These are phyloP conservation scores for Heterochromis multidens DNA, from an alignment of 2,113 vertebrate species.

Conservation along the genomic window DNA sequence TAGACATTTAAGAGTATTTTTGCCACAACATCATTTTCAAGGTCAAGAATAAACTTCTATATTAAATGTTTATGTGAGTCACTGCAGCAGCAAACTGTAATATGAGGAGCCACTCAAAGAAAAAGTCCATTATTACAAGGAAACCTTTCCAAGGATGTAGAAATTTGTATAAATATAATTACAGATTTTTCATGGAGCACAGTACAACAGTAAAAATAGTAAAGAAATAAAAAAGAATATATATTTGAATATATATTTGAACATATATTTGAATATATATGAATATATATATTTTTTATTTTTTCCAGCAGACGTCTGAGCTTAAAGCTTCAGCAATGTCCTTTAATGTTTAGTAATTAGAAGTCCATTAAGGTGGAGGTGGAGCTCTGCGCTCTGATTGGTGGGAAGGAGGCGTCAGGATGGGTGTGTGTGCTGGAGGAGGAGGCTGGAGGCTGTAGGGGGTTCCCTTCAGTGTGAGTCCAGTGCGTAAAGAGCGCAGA, in stretches of 20 bases:
- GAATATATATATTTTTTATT: not conserved
- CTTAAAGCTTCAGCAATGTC: not conserved
- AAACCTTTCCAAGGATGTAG: not conserved
- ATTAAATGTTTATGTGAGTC: not conserved
- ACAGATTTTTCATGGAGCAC: not conserved
- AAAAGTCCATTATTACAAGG: not conserved
- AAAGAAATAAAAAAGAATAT: no score
- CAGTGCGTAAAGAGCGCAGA: conserved; percentile 46
- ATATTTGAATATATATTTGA: no score
- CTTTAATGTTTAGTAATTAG: conserved; percentile 7
- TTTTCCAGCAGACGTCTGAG: not conserved
- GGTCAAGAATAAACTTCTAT: not conserved
- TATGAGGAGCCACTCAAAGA: not conserved
- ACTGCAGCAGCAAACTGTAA: not conserved
- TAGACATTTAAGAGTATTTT: not conserved
- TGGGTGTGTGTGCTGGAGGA: not conserved
- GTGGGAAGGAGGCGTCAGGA: conserved; percentile 4
- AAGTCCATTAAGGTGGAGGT: conserved; percentile 28
- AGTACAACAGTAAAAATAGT: not conserved
- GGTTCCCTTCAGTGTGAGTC: not conserved
- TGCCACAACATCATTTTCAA: not conserved
- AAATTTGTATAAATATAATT: not conserved
- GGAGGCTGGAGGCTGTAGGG: not conserved
- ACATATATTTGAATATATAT: not conserved
- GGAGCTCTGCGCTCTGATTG: conserved; percentile 48